phyloP scores from a whole-genome alignment of 2,797 vertebrate genomes.

The Enteromius trimaculatus region DNA sequence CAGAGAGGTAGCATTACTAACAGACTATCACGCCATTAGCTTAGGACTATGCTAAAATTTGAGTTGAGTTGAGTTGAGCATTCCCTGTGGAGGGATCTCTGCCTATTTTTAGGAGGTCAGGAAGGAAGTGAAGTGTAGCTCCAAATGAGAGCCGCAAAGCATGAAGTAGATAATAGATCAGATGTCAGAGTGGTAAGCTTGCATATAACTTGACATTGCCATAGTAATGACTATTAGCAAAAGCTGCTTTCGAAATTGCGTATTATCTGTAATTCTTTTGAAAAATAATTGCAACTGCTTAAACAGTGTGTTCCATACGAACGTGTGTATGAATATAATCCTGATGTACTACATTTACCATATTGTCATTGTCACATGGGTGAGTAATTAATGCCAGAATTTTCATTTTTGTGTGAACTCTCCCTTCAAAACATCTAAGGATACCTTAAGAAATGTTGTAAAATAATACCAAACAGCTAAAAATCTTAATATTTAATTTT shows the following conservation, averaged over 20 bases:
- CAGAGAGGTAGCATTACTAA: background rate
- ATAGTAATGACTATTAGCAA: background rate
- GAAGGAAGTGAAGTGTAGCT: background rate
- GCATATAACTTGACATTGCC: background rate
- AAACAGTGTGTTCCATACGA: background rate
- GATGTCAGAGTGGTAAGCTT: background rate
- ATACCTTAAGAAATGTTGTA: background rate
- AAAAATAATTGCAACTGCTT: background rate
- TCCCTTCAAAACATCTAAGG: background rate
- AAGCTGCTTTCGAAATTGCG: background rate
- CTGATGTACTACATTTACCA: background rate
- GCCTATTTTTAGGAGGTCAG: background rate
- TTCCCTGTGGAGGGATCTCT: background rate
- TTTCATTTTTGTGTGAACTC: background rate
- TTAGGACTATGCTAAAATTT: background rate
- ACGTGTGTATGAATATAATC: background rate
- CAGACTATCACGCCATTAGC: background rate
- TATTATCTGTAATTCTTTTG: background rate
- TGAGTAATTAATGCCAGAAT: background rate
- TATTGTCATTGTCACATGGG: background rate
- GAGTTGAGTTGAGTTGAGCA: too few relatives aligned
- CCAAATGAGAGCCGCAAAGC: background rate
- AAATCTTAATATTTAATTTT: background rate
- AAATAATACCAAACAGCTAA: background rate
- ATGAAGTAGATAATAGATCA: background rate